Evolutionary conservation across 92 coral and sea anemone genomes (phyloP).

Genomic region (Chrysogorgia sp.): DNA sequence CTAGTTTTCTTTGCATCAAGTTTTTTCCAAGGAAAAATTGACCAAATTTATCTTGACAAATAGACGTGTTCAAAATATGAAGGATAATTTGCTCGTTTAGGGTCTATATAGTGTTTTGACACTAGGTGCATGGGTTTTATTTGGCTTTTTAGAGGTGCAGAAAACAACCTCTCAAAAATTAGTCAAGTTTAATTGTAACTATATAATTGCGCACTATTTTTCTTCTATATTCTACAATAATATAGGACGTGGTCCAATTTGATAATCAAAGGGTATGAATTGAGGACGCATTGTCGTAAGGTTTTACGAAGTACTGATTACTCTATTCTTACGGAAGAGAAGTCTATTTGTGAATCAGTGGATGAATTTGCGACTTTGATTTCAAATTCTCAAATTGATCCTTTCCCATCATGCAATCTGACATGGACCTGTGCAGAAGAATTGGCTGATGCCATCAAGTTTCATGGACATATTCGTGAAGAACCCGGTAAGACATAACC

Average conservation of each 20-base stretch:
- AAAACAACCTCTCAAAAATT: too few species aligned
- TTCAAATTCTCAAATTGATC: neutral
- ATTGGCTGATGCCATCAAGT: neutral
- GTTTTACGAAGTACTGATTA: slow-evolving; percentile 10
- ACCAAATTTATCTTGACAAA: too few species aligned
- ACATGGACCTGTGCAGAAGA: neutral
- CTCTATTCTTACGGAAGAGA: neutral
- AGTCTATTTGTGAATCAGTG: neutral
- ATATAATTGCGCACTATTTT: too few species aligned
- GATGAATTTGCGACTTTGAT: neutral
- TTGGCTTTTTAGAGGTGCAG: too few species aligned
- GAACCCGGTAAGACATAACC: neutral
- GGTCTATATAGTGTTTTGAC: too few species aligned
- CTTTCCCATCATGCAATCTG: neutral
- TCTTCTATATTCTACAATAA: too few species aligned
- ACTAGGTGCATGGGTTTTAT: too few species aligned
- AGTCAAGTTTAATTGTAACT: too few species aligned
- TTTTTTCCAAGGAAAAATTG: too few species aligned
- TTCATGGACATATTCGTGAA: neutral
- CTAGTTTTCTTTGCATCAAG: too few species aligned
- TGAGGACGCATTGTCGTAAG: slow-evolving; percentile 39
- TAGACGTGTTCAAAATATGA: too few species aligned
- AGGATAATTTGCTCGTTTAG: too few species aligned
- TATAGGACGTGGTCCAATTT: neutral
- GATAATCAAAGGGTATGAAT: slow-evolving; percentile 9